phyloP scores from a whole-genome alignment of 2,888 invertebrate genomes.

The Yponomeuta cagnagella region DNA sequence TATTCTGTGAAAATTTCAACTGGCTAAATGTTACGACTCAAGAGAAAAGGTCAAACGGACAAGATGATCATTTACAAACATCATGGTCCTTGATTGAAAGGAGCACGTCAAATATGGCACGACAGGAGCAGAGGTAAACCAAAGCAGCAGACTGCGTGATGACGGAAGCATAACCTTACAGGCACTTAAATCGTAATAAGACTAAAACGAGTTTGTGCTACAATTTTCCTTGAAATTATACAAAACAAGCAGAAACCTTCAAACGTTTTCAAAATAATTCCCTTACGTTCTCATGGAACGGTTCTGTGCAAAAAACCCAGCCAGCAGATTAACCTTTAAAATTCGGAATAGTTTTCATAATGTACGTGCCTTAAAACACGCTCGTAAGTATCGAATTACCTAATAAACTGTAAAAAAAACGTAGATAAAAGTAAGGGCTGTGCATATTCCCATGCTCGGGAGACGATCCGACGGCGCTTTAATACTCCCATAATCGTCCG shows the following conservation, averaged over 20 bases:
- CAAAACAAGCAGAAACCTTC: not conserved
- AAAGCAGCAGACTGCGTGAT: too few species aligned
- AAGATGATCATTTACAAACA: too few species aligned
- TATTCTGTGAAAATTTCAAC: too few species aligned
- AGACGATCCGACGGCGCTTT: conserved; percentile 62
- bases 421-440: conserved; percentile 54
- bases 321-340: conserved; percentile 39
- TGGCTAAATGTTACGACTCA: too few species aligned
- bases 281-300: conserved; percentile 14
- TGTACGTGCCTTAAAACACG: conserved; percentile 41
- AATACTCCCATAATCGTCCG: conserved; percentile 69
- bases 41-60: too few species aligned
- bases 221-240: conserved; percentile 9
- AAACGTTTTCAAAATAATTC: conserved; percentile 12
- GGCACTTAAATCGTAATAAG: not conserved
- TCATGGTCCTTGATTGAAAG: too few species aligned
- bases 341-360: conserved; percentile 52
- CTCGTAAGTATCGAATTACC: conserved; percentile 63
- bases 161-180: not conserved
- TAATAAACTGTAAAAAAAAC: conserved; percentile 66
- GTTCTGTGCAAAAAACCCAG: conserved; percentile 32
- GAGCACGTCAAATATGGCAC: too few species aligned
- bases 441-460: conserved; percentile 67
- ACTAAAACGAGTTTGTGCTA: not conserved
- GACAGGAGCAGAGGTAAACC: too few species aligned